Conservation (phyloP, 2,888 invertebrate species). For the Melanostoma mellinum region DNA sequence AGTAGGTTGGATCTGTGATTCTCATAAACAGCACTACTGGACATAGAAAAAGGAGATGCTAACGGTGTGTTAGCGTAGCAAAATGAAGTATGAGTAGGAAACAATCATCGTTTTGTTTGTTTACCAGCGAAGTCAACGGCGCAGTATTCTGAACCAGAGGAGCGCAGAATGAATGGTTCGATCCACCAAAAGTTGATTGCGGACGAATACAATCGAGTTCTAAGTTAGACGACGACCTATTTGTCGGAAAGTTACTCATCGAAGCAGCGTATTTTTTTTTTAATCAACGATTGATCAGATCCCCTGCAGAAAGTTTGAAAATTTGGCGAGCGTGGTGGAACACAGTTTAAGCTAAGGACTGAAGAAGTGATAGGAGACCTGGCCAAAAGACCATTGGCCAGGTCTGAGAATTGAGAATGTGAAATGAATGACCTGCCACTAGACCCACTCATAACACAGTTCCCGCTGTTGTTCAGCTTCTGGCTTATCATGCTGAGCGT, state of each 20-base stretch:
- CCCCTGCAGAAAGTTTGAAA: constrained; percentile 69
- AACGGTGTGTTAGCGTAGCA: constrained; percentile 31
- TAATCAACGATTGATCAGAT: constrained; percentile 44
- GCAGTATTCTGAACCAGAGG: constrained; percentile 27
- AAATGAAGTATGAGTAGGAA: constrained; percentile 32
- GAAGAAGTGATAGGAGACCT: constrained; percentile 75
- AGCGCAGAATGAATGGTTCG: constrained; percentile 39
- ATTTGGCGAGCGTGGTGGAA: constrained; percentile 73
- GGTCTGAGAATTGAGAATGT: constrained; percentile 15
- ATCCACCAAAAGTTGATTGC: constrained; percentile 43
- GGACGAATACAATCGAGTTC: constrained; percentile 69
- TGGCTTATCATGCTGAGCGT: constrained; percentile 78
- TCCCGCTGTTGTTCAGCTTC: constrained; percentile 76
- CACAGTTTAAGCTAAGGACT: constrained; percentile 76
- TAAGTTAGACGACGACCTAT: constrained; percentile 67
- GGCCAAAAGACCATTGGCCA: constrained; percentile 47
- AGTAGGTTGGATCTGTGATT: constrained; percentile 65
- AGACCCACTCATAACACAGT: constrained; percentile 57
- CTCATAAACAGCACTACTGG: constrained; percentile 69
- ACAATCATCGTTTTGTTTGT: constrained; percentile 29
- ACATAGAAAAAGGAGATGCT: constrained; percentile 59
- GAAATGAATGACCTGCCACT: constrained; percentile 63
- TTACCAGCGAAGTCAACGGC: not conserved
- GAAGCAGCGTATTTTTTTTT: constrained; percentile 66
- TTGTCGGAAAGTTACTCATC: constrained; percentile 59